Percentiles rank a stretch among this genome's conserved stretches.
These are phyloP conservation scores for Paragorgia papillata DNA, from an alignment of 92 coral and sea anemone genomes.

Conservation along the genomic window DNA sequence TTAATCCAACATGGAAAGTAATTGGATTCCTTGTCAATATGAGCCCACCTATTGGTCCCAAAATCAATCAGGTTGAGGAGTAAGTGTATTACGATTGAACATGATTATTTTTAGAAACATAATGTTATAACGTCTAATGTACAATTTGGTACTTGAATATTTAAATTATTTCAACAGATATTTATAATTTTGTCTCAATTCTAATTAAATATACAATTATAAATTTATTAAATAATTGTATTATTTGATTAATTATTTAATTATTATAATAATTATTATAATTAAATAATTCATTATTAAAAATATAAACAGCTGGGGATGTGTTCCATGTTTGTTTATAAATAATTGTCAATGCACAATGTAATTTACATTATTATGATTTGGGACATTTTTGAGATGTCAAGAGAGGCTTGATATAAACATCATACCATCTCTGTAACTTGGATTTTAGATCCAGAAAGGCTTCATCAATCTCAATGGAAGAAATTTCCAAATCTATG, in stretches of 20 bases:
- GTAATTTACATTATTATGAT: too few relatives aligned
- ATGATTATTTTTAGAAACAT: neutral
- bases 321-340: too few relatives aligned
- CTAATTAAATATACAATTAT: too few relatives aligned
- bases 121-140: too few relatives aligned
- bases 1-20: constrained; percentile 22
- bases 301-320: too few relatives aligned
- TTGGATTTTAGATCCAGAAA: constrained; percentile 18
- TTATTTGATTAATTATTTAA: neutral
- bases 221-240: too few relatives aligned
- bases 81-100: too few relatives aligned
- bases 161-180: constrained; percentile 5
- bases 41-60: constrained; percentile 23
- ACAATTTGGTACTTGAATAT: too few relatives aligned
- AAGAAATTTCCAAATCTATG: constrained; percentile 9
- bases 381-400: constrained; percentile 16
- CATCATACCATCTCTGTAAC: constrained; percentile 21
- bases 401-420: constrained; percentile 16
- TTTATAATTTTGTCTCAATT: neutral
- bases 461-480: constrained; percentile 3
- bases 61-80: neutral
- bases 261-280: too few relatives aligned
- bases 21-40: constrained; percentile 28
- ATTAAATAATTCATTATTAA: too few relatives aligned
- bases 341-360: too few relatives aligned